Base-by-base conservation (phyloP, 2,797 vertebrate genomes). In the Tachyglossus aculeatus region DNA sequence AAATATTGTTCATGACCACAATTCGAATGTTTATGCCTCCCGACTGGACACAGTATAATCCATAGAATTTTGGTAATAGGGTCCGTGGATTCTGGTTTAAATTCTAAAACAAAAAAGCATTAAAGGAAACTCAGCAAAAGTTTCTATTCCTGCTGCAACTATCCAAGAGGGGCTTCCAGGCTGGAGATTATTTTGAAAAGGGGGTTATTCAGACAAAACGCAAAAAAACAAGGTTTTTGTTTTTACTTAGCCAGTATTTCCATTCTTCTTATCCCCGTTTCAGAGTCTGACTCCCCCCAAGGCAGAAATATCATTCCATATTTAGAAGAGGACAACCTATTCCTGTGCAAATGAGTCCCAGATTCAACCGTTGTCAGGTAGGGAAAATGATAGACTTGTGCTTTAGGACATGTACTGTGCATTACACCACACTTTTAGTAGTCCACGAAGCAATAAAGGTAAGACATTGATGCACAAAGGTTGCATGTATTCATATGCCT, bases 51-150 rank as follows among this genome's bases (percentile, higher is more conserved):
- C 95, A 99, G 79, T 99, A 98, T 1, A 99, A 94, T 29, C 97
- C 97, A n/a, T 98, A 99, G 88, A 98, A 99, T 88, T 99, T 99
- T 4, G 97, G 97, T 74, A 99, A 87, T 66, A 99, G 88, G 0
- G 97, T 98, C 86, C 97, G 93, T 3, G 95, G 96, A 84, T 99
- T 99, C 91, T 99, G 97, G 77, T 99, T 98, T 77, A 99, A 92
- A 83, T 99, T 99, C 97, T 99, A 77, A 7, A 71, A 62, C 29
- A 47, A 74, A 56, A 66, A 68, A 81, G 5, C 76, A 47, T 85
- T 82, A 44, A 45, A 31, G 41, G 5, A 27, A 5, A 39, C 48
- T 54, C 39, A 75, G 29, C 50, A 19, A 14, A 29, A 48, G 34
- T 15, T 43, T 22, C 19, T 44, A n/a, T 8, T 45, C 22, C n/a